A percentile compares a stretch with the other conserved stretches of the same genome.
Conservation (phyloP, 2,113 vertebrate genomes). For the Talpa occidentalis region DNA sequence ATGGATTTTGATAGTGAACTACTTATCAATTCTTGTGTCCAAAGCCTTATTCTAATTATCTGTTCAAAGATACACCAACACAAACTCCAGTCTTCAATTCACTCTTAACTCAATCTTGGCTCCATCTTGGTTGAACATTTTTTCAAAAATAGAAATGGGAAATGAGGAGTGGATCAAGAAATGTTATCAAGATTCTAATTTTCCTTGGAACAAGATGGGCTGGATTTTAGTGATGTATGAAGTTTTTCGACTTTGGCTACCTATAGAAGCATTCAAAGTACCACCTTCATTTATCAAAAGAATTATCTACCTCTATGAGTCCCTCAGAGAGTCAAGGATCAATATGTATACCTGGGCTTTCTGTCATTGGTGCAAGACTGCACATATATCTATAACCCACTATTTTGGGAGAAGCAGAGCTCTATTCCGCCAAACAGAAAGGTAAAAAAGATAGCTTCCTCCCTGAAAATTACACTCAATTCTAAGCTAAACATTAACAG, state of each 20-base stretch:
- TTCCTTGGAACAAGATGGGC: not conserved
- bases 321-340: not conserved
- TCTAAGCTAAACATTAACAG: not conserved
- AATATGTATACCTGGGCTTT: not conserved
- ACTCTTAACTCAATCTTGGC: not conserved
- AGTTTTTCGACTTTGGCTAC: not conserved
- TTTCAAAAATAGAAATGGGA: not conserved
- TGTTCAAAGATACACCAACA: not conserved
- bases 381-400: not conserved
- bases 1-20: not conserved
- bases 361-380: not conserved
- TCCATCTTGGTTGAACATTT: not conserved
- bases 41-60: not conserved
- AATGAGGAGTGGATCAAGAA: not conserved
- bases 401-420: not conserved
- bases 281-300: not conserved
- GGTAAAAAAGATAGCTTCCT: not conserved
- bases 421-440: not conserved
- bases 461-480: conserved; percentile 2
- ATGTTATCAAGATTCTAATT: not conserved
- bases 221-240: not conserved
- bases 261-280: not conserved
- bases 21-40: not conserved
- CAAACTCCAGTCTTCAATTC: not conserved
- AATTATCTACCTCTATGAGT: not conserved